phyloP scores from a whole-genome alignment of 1,140 invertebrate genomes.

The Trinorchestia longiramus region DNA sequence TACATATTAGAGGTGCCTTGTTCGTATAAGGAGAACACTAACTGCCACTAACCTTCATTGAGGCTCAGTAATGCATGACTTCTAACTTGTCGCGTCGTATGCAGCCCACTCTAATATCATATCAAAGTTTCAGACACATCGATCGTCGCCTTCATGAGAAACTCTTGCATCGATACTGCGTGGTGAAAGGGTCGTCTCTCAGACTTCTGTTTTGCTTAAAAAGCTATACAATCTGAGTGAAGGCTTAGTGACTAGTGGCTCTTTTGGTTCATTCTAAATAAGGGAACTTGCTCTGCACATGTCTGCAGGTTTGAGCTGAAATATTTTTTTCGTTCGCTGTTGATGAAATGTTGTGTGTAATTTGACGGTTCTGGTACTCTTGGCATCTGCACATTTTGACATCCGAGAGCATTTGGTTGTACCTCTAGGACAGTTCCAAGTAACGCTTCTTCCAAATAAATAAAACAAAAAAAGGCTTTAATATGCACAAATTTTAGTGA shows the following conservation, averaged over 20 bases:
- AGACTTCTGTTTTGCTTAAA: neutral
- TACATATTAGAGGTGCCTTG: neutral
- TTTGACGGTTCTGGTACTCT: neutral
- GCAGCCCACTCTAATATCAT: neutral
- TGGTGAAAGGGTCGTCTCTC: neutral
- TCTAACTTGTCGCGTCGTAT: neutral
- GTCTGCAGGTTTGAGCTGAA: neutral
- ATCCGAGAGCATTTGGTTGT: neutral
- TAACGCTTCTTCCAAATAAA: too few relatives aligned
- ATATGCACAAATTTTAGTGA: too few relatives aligned
- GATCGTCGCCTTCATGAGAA: neutral
- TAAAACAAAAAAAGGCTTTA: too few relatives aligned
- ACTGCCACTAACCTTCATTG: neutral
- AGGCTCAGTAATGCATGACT: neutral
- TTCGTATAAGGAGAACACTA: neutral
- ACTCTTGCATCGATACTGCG: neutral
- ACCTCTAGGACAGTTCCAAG: too few relatives aligned
- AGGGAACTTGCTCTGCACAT: neutral
- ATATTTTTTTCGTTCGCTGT: neutral
- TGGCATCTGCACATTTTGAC: neutral
- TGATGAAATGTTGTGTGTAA: neutral
- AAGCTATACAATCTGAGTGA: neutral
- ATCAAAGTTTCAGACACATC: neutral
- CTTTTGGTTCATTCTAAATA: neutral
- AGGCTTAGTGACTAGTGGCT: neutral